Base-by-base conservation (phyloP, 2,888 invertebrate genomes). In the Poecilobothrus nobilitatus region DNA sequence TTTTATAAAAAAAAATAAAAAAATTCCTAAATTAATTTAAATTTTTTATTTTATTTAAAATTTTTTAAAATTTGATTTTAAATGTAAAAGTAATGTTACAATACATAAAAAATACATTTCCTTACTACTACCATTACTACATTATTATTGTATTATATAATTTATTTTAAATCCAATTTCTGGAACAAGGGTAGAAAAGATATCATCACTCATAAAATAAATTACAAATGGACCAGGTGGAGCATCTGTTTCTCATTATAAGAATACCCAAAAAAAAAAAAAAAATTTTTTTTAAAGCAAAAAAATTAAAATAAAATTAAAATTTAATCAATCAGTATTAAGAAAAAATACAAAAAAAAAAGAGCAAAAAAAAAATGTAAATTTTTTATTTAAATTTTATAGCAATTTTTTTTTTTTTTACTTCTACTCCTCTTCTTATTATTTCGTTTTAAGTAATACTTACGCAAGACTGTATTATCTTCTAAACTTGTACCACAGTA, bases 141-240 rank as follows among this genome's bases (percentile, higher is more conserved):
- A 4, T 4, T 27, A 27, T 27, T 71, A 75, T 37, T 66, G 71
- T 68, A 78, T 75, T 63, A 73, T 74, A 70, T 79, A 81, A 15
- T 72, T 73, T 68, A 81, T 71, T 44, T 75, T 75, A 70, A 81
- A 81, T 15, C 81, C 81, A 5, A 75, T 75, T 70, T 81, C 80
- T 64, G 69, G 68, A 37, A 41, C 62, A 9, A 74, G 64, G 27
- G 70, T 22, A 67, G 78, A 76, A 33, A 76, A 76, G 44, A 84
- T 71, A 68, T 84, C 82, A 76, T 86, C 86, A 41, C 86, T 85
- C 75, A 82, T 82, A 82, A 88, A 88, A 72, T 84, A 81, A 0
- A 88, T 82, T 75, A 84, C 83, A 20, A 87, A 83, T 0, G 88
- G 88, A 0, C 87, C 88, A 0, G 86, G 84, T 0, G 87, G 85